Evolutionary conservation across 2,888 invertebrate species (phyloP).

Genomic region (Pantelozetes paolii): DNA sequence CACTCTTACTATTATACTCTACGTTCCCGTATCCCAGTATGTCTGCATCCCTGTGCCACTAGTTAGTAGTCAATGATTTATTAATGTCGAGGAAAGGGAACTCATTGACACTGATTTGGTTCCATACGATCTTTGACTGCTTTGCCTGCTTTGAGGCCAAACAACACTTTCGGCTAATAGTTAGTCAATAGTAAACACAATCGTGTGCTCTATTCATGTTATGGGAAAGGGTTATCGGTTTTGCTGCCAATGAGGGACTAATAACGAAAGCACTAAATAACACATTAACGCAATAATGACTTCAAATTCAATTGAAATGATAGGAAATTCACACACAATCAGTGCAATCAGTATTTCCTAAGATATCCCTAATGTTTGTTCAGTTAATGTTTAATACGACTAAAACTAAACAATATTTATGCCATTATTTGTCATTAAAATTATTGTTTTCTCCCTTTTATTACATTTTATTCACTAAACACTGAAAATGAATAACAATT

Average conservation of each 20-base stretch:
- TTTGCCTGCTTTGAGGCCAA: constrained; percentile 16
- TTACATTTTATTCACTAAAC: no score
- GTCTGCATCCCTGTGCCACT: constrained; percentile 1
- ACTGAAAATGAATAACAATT: no score
- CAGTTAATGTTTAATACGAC: background rate
- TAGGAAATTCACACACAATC: constrained; percentile 17
- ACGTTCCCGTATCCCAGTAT: background rate
- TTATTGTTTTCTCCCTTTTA: background rate
- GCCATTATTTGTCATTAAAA: background rate
- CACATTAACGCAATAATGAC: background rate
- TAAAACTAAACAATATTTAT: background rate
- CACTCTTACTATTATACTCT: background rate
- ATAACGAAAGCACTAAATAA: constrained; percentile 17
- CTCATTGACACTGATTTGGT: constrained; percentile 26
- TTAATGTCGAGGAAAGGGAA: constrained; percentile 23
- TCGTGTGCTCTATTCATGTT: constrained; percentile 1
- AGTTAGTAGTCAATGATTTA: constrained; percentile 23
- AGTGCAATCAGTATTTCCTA: constrained; percentile 24
- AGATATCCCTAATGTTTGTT: constrained; percentile 12
- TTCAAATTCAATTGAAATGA: background rate
- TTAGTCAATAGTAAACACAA: constrained; percentile 17
- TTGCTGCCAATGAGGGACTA: background rate
- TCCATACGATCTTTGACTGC: constrained; percentile 5
- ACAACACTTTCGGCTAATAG: constrained; percentile 23
- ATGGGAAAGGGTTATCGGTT: constrained; percentile 18